These are phyloP conservation scores for Drosophila quinaria DNA, from an alignment of 2,888 invertebrate species.

Conservation along the genomic window DNA sequence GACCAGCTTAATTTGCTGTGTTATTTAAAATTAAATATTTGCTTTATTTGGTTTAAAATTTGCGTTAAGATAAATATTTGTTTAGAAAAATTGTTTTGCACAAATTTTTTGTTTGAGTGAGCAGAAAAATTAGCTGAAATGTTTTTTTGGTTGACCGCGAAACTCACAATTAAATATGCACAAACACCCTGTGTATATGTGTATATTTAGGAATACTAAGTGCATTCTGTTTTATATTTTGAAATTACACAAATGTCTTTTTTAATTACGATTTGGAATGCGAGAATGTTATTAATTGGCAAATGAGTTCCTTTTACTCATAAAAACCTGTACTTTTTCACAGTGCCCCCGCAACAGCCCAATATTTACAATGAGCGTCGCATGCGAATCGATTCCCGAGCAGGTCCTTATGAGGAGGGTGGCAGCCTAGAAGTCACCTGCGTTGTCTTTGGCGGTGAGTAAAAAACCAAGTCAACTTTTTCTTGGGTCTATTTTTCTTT, in stretches of 20 bases:
- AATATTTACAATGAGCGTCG: slow-evolving; percentile 90
- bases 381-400: slow-evolving; percentile 87
- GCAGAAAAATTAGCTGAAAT: slow-evolving; percentile 71
- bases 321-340: background rate
- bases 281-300: slow-evolving; percentile 18
- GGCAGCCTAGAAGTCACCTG: slow-evolving; percentile 90
- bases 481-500: slow-evolving; percentile 1
- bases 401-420: slow-evolving; percentile 91
- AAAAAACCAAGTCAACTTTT: slow-evolving; percentile 1
- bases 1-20: background rate
- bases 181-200: background rate
- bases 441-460: slow-evolving; percentile 90
- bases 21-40: background rate
- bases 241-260: slow-evolving; percentile 51
- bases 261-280: slow-evolving; percentile 62
- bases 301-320: slow-evolving; percentile 22
- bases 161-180: slow-evolving; percentile 59
- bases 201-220: background rate
- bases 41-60: background rate
- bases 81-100: background rate
- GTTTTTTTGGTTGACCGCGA: slow-evolving; percentile 71
- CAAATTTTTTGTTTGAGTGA: no score
- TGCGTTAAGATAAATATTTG: background rate
- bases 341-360: slow-evolving; percentile 90
- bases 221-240: slow-evolving; percentile 50